Evolutionary conservation across 2,888 invertebrate species (phyloP).

Genomic region (Callinectes sapidus): DNA sequence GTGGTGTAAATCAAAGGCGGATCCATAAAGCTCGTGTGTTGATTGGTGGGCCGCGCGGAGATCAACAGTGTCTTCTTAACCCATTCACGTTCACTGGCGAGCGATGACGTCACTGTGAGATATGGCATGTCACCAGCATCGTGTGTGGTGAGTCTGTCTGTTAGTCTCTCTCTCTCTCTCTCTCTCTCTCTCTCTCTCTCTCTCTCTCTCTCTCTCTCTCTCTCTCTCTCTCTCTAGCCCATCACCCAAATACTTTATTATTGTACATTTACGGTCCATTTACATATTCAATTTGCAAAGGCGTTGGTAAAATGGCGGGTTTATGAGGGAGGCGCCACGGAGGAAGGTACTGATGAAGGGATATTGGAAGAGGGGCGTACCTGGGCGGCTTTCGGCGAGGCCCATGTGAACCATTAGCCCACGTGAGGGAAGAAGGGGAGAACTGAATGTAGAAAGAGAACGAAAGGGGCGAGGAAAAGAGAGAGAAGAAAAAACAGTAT

Average conservation of each 20-base stretch:
- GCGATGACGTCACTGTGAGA: neutral
- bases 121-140: neutral
- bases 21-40: neutral
- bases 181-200: slow-evolving; percentile 36
- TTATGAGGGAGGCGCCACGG: slow-evolving; percentile 20
- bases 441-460: neutral
- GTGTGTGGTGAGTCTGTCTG: neutral
- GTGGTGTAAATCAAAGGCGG: neutral
- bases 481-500: neutral
- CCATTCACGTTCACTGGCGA: neutral
- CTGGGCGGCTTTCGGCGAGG: neutral
- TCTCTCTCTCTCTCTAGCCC: slow-evolving; percentile 26
- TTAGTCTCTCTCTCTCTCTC: slow-evolving; percentile 8
- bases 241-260: slow-evolving; percentile 25
- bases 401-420: neutral
- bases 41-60: neutral
- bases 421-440: neutral
- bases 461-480: neutral
- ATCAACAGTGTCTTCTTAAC: neutral
- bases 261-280: slow-evolving; percentile 22
- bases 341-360: slow-evolving; percentile 22
- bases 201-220: slow-evolving; percentile 37
- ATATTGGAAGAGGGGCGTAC: slow-evolving; percentile 12
- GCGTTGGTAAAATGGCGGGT: slow-evolving; percentile 29
- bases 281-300: slow-evolving; percentile 27